Base-by-base conservation (phyloP, 2,797 vertebrate genomes). In the Spheniscus humboldti region DNA sequence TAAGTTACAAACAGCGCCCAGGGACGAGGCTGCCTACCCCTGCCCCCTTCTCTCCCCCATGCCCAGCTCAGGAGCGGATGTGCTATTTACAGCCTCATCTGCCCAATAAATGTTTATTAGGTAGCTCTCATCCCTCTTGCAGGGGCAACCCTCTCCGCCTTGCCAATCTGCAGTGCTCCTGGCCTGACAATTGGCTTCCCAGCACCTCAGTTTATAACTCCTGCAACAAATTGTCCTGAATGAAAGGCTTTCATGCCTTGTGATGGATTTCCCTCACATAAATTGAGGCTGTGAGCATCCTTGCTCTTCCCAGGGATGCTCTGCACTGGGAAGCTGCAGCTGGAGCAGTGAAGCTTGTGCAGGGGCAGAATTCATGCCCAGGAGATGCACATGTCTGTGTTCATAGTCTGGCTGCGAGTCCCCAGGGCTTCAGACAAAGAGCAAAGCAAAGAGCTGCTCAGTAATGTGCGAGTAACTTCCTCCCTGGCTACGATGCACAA, bases 201-300 rank as follows among this genome's bases (percentile, higher is more conserved):
- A 39, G 63, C 52, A 53, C 73, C 73, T 88, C 52, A 8, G 33
- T 69, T 93, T 94, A 75, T 88, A 91, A 84, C 63, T 88, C 69
- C 87, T 84, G 82, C 94, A 86, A 86, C 91, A 96, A 94, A 95
- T 96, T 90, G 89, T 67, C 85, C 85, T 63, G 57, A 88, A 0
- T 71, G 73, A 92, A 96, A 94, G 87, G 72, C 74, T 96, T 94
- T 88, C 67, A 17, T 94, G 82, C n/a, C 39, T 75, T 48, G 27
- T 92, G 94, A 95, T 96, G 73, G 87, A 96, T 97, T 96, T 86
- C 55, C 73, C 69, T 84, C 73, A n/a, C 76, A 76, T 94, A 91
- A 96, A 94, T 94, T 63, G 89, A 86, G 82, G 66, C 73, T 74
- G 9, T 57, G 85, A 94, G 39, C 66, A 78, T 88, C 53, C 31